Percentiles rank a stretch among this genome's conserved stretches.
Conservation (phyloP, 2,113 vertebrate genomes). For the Hippotragus niger region DNA sequence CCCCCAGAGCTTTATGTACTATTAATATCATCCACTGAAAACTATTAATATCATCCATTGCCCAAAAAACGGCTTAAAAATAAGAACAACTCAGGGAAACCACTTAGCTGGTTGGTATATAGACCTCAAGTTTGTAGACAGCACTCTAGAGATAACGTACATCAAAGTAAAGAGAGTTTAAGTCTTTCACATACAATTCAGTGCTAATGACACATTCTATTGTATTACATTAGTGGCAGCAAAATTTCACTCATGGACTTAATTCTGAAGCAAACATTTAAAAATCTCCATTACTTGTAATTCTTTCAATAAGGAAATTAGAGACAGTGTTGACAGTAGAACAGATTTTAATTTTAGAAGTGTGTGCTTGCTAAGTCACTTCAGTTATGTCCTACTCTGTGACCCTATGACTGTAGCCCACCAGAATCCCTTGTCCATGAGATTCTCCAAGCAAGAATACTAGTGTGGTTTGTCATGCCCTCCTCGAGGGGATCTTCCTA, state of each 20-base stretch:
- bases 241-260: neutral
- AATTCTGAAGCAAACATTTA: neutral
- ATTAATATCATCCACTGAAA: neutral
- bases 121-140: neutral
- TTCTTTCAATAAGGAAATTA: neutral
- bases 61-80: neutral
- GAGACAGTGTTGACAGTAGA: neutral
- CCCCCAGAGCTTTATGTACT: neutral
- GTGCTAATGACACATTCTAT: neutral
- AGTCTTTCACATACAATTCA: neutral
- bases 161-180: neutral
- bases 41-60: neutral
- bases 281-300: neutral
- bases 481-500: neutral
- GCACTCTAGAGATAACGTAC: neutral
- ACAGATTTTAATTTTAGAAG: neutral
- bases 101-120: neutral
- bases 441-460: neutral
- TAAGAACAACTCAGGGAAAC: neutral
- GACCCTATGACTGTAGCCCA: neutral
- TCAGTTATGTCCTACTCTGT: neutral
- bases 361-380: fast-evolving
- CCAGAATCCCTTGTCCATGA: neutral
- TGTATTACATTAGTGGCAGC: neutral
- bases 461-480: neutral